Conservation (phyloP, 2,888 invertebrate species). For the Scaptomyza reducta region DNA sequence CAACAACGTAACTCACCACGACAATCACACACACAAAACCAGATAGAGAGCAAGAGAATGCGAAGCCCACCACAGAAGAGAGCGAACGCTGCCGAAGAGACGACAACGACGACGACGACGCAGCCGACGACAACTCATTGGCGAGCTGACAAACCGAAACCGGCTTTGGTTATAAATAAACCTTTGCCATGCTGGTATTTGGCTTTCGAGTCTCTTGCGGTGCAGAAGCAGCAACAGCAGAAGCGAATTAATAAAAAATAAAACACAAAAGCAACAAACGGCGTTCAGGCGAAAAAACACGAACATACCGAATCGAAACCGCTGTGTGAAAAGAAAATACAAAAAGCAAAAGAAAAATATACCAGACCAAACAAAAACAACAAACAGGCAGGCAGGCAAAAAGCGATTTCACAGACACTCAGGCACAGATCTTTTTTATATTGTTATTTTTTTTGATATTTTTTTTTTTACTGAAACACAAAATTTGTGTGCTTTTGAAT, state of each 20-base stretch:
- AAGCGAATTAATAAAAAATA: slow-evolving; percentile 20
- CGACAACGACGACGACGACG: slow-evolving; percentile 12
- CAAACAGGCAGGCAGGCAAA: slow-evolving; percentile 16
- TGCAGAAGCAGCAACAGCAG: slow-evolving; percentile 52
- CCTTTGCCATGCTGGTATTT: slow-evolving; percentile 78
- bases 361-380: slow-evolving; percentile 30
- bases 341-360: slow-evolving; percentile 14
- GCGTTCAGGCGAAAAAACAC: slow-evolving; percentile 60
- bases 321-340: slow-evolving; percentile 57
- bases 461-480: slow-evolving; percentile 17
- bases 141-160: slow-evolving; percentile 72
- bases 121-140: slow-evolving; percentile 39
- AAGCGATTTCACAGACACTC: slow-evolving; percentile 33
- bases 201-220: slow-evolving; percentile 79
- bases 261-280: slow-evolving; percentile 39
- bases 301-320: slow-evolving; percentile 54
- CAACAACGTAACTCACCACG: slow-evolving; percentile 43
- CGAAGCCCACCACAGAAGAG: slow-evolving; percentile 34
- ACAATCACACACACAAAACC: slow-evolving; percentile 7
- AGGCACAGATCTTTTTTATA: slow-evolving; percentile 30
- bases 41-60: slow-evolving; percentile 1
- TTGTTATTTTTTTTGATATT: slow-evolving; percentile 17
- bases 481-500: slow-evolving; percentile 22
- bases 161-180: slow-evolving; percentile 82
- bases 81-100: slow-evolving; percentile 27